Conservation (phyloP, 1,140 invertebrate species). For the Atta cephalotes region DNA sequence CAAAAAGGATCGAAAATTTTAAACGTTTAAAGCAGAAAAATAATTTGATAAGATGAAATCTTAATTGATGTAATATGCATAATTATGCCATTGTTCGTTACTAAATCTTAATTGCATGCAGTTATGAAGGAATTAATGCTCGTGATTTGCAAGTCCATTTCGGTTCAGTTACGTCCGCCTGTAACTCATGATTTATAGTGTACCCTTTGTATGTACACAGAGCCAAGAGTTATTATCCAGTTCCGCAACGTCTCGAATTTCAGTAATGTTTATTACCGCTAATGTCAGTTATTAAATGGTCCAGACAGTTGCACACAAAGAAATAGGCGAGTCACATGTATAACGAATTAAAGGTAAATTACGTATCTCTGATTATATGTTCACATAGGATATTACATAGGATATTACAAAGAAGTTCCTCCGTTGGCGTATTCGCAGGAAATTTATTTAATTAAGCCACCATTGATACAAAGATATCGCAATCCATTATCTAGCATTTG, state of each 20-base stretch:
- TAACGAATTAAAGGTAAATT: conserved; percentile 8
- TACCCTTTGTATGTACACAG: background rate
- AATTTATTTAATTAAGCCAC: background rate
- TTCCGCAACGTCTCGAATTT: conserved; percentile 34
- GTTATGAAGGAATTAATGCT: background rate
- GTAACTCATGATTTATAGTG: background rate
- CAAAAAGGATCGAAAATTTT: background rate
- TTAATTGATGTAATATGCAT: background rate
- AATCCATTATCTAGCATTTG: conserved; percentile 21
- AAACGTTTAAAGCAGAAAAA: background rate
- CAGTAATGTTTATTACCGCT: conserved; percentile 11
- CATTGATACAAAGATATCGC: conserved; percentile 12
- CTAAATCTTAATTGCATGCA: background rate
- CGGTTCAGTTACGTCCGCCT: background rate
- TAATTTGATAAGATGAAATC: background rate
- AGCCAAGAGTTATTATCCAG: background rate
- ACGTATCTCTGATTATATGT: background rate
- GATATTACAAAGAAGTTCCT: background rate
- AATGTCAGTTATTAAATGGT: conserved; percentile 39
- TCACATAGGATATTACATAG: background rate
- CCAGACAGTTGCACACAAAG: conserved; percentile 19
- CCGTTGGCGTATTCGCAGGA: background rate
- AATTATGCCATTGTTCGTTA: conserved; percentile 2
- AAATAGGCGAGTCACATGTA: background rate
- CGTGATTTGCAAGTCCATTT: conserved; percentile 11